phyloP scores from a whole-genome alignment of 2,113 vertebrate genomes.

The Sorex araneus region DNA sequence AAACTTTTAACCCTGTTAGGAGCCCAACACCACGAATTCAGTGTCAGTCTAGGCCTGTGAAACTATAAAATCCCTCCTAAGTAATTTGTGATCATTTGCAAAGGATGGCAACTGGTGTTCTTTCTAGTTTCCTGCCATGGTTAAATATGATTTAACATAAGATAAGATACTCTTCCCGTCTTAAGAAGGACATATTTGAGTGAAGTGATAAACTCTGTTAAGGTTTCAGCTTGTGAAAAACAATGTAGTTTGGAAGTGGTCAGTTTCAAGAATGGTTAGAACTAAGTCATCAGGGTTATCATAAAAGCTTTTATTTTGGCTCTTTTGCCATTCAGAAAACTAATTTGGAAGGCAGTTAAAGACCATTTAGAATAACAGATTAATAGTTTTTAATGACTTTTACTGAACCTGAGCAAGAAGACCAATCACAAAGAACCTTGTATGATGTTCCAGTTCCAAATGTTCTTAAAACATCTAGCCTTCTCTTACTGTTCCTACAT shows the following conservation, averaged over 20 bases:
- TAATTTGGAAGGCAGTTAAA: constrained; percentile 13
- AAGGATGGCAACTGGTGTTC: neutral
- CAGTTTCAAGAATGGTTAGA: neutral
- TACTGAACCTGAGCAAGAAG: neutral
- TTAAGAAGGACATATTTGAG: neutral
- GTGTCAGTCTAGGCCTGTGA: neutral
- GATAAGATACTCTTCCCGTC: neutral
- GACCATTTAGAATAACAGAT: constrained; percentile 38
- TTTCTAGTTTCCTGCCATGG: neutral
- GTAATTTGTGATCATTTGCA: neutral
- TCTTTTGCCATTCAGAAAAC: constrained; percentile 3
- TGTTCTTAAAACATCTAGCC: neutral
- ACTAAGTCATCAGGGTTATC: neutral
- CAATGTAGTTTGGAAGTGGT: neutral
- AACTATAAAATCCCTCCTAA: neutral
- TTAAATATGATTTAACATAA: constrained; percentile 5
- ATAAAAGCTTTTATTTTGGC: neutral
- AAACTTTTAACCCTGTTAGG: neutral
- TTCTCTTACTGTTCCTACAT: neutral
- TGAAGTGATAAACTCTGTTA: neutral
- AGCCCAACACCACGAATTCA: neutral
- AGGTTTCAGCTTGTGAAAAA: neutral
- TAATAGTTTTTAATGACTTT: neutral
- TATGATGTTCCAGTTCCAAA: neutral
- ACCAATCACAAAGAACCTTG: neutral